phyloP scores from a whole-genome alignment of 2,888 invertebrate genomes.

The Augochlorella aurata region DNA sequence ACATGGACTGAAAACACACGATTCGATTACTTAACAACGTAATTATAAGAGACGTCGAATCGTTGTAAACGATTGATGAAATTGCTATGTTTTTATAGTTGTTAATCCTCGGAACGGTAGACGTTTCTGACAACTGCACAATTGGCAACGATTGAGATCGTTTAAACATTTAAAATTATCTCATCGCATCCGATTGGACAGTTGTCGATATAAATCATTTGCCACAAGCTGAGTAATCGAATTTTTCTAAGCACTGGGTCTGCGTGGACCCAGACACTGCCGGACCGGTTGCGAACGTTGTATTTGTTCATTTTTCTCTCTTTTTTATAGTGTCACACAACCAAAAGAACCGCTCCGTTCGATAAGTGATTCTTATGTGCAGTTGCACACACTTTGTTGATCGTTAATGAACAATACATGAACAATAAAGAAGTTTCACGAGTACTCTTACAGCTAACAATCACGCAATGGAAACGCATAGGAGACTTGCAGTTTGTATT shows the following conservation, averaged over 20 bases:
- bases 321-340: no score
- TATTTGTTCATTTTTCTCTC: not conserved
- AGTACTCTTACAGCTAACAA: not conserved
- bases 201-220: not conserved
- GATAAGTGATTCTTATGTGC: not conserved
- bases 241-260: not conserved
- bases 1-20: constrained; percentile 14
- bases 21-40: not conserved
- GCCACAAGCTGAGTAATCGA: not conserved
- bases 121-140: not conserved
- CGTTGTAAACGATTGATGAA: not conserved
- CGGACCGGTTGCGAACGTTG: no score
- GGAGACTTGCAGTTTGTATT: constrained; percentile 34
- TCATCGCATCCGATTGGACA: not conserved
- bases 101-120: not conserved
- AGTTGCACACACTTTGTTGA: not conserved
- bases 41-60: not conserved
- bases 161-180: not conserved
- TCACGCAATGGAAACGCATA: not conserved
- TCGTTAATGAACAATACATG: not conserved
- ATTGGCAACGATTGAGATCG: not conserved
- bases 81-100: not conserved
- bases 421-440: not conserved
- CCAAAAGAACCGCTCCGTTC: not conserved
- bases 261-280: not conserved